Evolutionary conservation across 2,113 vertebrate genomes (phyloP), one percentile per base, ranked within the genome.

Genomic region (Laterallus jamaicensis): DNA sequence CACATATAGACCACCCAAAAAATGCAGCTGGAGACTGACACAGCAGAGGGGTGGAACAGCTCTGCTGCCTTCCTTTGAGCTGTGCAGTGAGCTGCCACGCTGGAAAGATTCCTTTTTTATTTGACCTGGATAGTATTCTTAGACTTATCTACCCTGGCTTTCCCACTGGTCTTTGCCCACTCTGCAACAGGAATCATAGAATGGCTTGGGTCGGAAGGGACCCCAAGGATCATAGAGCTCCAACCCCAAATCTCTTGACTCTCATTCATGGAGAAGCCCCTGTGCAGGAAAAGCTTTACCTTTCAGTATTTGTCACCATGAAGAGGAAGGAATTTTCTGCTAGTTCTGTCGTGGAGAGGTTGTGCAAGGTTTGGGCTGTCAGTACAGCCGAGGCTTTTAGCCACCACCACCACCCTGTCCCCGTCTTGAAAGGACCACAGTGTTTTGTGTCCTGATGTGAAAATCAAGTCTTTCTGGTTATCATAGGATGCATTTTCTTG

Each of bases 401-500:
- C 35, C 32, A 60, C 21, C 58, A 60, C 21, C 58, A 17, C 50
- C 16, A 9, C 28, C 55, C 32, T 77, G 87, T 37, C 74, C 37
- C 26, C 91, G 2, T 32, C 75, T 74, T 37, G 68, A 67, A 82
- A 22, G 28, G 7, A 88, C n/a, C 64, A 25, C 3, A 31, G 25
- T 31, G 15, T 1, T 87, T 80, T 50, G 6, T 37, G 18, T 93
- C n/a, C 63, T 56, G 55, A 81, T 63, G 60, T 70, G 63, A 55
- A 77, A 29, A 35, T 37, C 5, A 10, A 15, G 16, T 55, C 52
- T 64, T 31, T 22, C 84, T 84, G 73, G 15, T 58, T 52, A 54
- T 92, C 50, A 73, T 62, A 82, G 77, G 11, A 69, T 62, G 56
- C 52, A 56, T 86, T 94, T 96, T 77, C 79, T 66, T 93, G 90